phyloP scores from a whole-genome alignment of 2,113 vertebrate genomes.

The Lipophrys pholis region DNA sequence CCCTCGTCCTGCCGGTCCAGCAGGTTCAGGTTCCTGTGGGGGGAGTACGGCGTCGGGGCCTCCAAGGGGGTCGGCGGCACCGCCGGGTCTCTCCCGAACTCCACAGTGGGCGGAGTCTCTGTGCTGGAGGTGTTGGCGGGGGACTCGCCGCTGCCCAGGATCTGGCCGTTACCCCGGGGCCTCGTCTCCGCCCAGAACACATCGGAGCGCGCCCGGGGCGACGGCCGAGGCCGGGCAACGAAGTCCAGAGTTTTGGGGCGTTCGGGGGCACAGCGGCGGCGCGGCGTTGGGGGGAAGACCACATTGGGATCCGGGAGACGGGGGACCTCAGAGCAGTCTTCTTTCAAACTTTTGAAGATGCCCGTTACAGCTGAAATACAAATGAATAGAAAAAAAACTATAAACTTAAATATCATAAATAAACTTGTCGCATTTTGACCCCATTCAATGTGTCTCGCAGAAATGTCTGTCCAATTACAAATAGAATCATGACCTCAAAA shows the following conservation, averaged over 20 bases:
- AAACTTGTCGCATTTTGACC: no score
- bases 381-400: not conserved
- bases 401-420: no score
- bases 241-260: slow-evolving; percentile 97
- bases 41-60: slow-evolving; percentile 86
- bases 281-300: slow-evolving; percentile 93
- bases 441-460: no score
- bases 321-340: slow-evolving; percentile 87
- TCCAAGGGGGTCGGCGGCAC: slow-evolving; percentile 86
- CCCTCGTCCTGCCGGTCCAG: slow-evolving; percentile 93
- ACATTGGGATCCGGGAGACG: slow-evolving; percentile 94
- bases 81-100: slow-evolving; percentile 89
- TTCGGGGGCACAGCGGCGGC: slow-evolving; percentile 92
- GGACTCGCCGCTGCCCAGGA: slow-evolving; percentile 84
- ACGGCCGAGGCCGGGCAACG: slow-evolving; percentile 92
- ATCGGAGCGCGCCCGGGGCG: slow-evolving; percentile 88
- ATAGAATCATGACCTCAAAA: no score
- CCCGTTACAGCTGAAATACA: slow-evolving; percentile 16
- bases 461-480: no score
- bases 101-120: slow-evolving; percentile 93
- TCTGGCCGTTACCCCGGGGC: slow-evolving; percentile 70
- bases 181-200: slow-evolving; percentile 87
- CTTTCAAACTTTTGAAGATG: slow-evolving; percentile 81
- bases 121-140: slow-evolving; percentile 94
- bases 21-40: slow-evolving; percentile 84